Conservation (phyloP, 2,888 invertebrate species). For the Cloeon dipterum region DNA sequence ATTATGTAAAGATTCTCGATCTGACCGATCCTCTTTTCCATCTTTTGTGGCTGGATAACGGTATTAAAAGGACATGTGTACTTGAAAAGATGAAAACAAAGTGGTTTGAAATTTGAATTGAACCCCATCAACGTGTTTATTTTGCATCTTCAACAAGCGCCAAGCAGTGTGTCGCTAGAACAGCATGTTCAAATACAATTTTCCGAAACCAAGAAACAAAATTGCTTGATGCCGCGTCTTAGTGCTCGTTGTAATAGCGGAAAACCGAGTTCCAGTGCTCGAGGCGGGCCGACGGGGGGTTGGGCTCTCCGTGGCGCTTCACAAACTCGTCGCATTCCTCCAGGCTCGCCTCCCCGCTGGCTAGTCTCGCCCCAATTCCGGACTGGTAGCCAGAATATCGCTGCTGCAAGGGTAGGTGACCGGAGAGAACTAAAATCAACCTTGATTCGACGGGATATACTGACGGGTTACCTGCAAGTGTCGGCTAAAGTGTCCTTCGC, state of each 20-base stretch:
- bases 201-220: no score
- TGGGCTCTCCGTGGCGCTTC: conserved; percentile 17
- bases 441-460: conserved; percentile 3
- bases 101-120: no score
- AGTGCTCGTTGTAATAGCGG: not conserved
- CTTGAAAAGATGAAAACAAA: no score
- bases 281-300: conserved; percentile 17
- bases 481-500: conserved; percentile 30
- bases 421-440: not conserved
- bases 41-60: no score
- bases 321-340: conserved; percentile 11
- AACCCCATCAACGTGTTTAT: no score
- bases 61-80: no score
- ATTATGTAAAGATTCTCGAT: no score
- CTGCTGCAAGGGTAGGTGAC: conserved; percentile 21
- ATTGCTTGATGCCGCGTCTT: no score
- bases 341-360: conserved; percentile 23
- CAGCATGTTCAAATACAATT: no score
- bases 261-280: conserved; percentile 23
- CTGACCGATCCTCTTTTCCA: no score
- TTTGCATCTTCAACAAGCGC: no score
- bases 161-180: no score
- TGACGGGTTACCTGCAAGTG: conserved; percentile 25
- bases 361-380: conserved; percentile 32
- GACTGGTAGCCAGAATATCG: conserved; percentile 29